Evolutionary conservation across 1,140 invertebrate species (phyloP), one percentile per base, ranked within the genome.

Genomic region (Bemisia tabaci): DNA sequence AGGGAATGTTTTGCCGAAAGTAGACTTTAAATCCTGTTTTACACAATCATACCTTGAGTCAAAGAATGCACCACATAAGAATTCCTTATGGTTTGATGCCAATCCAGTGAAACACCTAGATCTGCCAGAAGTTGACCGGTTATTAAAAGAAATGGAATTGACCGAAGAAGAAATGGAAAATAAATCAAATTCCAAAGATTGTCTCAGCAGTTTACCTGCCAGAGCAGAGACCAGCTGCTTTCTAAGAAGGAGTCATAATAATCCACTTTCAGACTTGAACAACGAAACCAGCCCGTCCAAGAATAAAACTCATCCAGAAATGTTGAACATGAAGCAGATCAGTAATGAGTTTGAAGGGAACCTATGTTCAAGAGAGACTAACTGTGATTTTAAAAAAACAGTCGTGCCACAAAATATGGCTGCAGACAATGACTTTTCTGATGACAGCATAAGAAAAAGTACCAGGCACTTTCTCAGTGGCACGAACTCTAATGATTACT

Each of bases 81-180:
- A 48, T 9, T 48, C 33, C 17, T 48, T 9, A 5, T 48, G 5
- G 33, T 5, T 9, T 5, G 17, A 17, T 48, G 17, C 33, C 5
- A 48, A 48, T 48, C 67, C 70, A 22, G 62, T 74, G 23, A 73
- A 73, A 22, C 73, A 78, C 22, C 76, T 80, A 73, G 78, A 77
- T 68, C 68, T 81, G 9, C 69, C 73, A 0, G 77, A 80, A 65
- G 77, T 80, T 12, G 75, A 80, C 22, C 71, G 76, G 58, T 61
- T 79, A 25, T 69, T 81, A 9, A 74, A 75, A 62, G 76, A 80
- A 67, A 77, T 81, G 73, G 79, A 81, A 60, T 71, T 69, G 25
- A 77, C 77, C 0, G 77, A 80, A 39, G 70, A 73, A 25, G 74
- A 77, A 68, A 74, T 74, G 22, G 68, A 69, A 67, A 68, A 71